These are phyloP conservation scores for Tribolium castaneum DNA, from an alignment of 1,140 invertebrate genomes.

Conservation along the genomic window DNA sequence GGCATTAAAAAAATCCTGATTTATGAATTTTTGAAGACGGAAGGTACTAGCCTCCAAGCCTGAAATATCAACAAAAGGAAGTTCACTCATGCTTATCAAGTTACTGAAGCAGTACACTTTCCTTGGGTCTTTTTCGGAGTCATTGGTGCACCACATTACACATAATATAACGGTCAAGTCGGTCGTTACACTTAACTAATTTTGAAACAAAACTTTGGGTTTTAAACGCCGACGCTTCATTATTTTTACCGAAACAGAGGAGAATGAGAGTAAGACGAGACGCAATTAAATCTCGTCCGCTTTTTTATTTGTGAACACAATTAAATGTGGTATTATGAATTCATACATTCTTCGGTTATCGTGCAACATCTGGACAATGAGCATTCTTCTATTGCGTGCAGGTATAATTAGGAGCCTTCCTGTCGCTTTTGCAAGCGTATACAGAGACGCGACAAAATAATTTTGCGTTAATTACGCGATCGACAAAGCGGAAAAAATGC, in stretches of 20 bases:
- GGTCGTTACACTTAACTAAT: not conserved
- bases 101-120: conserved; percentile 16
- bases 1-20: not conserved
- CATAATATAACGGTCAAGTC: not conserved
- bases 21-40: not conserved
- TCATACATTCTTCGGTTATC: conserved; percentile 19
- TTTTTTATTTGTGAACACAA: too few relatives aligned
- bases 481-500: not conserved
- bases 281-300: too few relatives aligned
- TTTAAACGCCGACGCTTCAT: too few relatives aligned
- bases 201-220: not conserved
- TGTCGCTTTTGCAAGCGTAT: not conserved
- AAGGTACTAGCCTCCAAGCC: not conserved
- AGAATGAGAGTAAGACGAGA: too few relatives aligned
- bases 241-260: too few relatives aligned
- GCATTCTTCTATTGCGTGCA: conserved; percentile 17
- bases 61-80: not conserved
- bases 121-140: not conserved
- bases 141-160: not conserved
- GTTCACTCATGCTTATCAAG: not conserved
- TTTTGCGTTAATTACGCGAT: not conserved
- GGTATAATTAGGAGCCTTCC: conserved; percentile 12
- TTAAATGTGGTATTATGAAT: not conserved
- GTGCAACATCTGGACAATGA: conserved; percentile 22
- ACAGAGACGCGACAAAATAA: not conserved